Percentiles rank a stretch among this genome's conserved stretches.
These are phyloP conservation scores for Phyllopteryx taeniolatus DNA, from an alignment of 2,113 vertebrate genomes.

Conservation along the genomic window DNA sequence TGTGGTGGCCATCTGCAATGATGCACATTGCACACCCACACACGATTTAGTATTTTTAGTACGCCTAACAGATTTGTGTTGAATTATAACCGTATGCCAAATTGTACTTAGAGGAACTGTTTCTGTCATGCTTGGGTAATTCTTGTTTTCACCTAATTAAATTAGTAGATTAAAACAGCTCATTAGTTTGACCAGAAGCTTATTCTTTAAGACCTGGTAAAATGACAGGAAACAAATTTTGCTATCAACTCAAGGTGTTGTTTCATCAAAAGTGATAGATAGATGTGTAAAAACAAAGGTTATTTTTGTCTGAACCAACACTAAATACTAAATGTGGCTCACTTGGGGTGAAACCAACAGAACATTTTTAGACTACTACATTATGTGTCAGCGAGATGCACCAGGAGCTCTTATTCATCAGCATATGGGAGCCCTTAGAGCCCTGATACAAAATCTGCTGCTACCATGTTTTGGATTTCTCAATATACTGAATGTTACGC, in stretches of 20 bases:
- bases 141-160: conserved; percentile 3
- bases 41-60: conserved; percentile 25
- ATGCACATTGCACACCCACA: conserved; percentile 23
- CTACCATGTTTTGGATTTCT: conserved; percentile 19
- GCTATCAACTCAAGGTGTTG: conserved; percentile 52
- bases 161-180: conserved; percentile 16
- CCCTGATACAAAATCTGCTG: conserved; percentile 34
- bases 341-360: conserved; percentile 48
- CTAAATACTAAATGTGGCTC: conserved; percentile 57
- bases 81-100: conserved; percentile 13
- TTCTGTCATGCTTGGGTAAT: background rate
- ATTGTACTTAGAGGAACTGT: conserved; percentile 1
- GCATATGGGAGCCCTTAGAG: conserved; percentile 45
- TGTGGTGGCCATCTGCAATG: conserved; percentile 25
- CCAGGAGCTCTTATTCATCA: conserved; percentile 53
- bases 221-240: conserved; percentile 37
- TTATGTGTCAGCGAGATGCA: conserved; percentile 40
- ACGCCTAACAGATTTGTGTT: conserved; percentile 11
- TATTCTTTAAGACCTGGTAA: conserved; percentile 15
- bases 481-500: conserved; percentile 30
- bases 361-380: conserved; percentile 48
- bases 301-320: conserved; percentile 57
- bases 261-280: conserved; percentile 61
- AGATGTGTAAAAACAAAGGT: conserved; percentile 48
- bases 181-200: conserved; percentile 21